Evolutionary conservation across 2,888 invertebrate genomes (phyloP).

Genomic region (Eucriotettix oculatus): DNA sequence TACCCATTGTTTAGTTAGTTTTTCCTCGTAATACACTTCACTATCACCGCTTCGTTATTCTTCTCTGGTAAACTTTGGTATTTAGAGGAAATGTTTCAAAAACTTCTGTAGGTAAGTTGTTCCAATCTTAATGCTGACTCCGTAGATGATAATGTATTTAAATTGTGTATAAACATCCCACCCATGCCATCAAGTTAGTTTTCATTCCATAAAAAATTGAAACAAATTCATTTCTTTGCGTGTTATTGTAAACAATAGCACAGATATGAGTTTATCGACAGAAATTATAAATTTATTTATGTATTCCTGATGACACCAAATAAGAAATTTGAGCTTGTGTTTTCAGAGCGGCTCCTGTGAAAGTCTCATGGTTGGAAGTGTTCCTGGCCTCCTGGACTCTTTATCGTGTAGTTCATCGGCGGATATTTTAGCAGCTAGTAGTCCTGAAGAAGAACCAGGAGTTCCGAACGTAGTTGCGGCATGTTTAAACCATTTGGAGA

Average conservation of each 20-base stretch:
- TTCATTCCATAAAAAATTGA: too few relatives aligned
- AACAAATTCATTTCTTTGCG: not conserved
- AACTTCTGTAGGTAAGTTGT: too few relatives aligned
- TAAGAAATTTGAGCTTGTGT: slow-evolving; percentile 4
- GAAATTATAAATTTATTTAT: not conserved
- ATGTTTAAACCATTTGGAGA: slow-evolving; percentile 68
- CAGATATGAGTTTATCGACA: not conserved
- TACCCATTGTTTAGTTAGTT: too few relatives aligned
- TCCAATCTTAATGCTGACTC: too few relatives aligned
- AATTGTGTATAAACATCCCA: too few relatives aligned
- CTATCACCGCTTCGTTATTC: too few relatives aligned
- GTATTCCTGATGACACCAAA: not conserved
- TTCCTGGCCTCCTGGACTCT: slow-evolving; percentile 27
- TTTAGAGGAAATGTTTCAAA: too few relatives aligned
- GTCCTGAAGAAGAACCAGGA: slow-evolving; percentile 28
- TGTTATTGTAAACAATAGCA: not conserved
- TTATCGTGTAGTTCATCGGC: slow-evolving; percentile 23
- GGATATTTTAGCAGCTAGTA: not conserved
- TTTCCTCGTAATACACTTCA: too few relatives aligned
- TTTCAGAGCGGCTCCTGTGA: slow-evolving; percentile 66
- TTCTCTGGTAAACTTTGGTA: too few relatives aligned
- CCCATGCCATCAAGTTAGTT: too few relatives aligned
- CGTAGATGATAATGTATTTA: too few relatives aligned
- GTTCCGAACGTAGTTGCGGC: slow-evolving; percentile 64
- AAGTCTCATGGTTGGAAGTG: slow-evolving; percentile 39